These are phyloP conservation scores for Gavia stellata DNA, from an alignment of 2,113 vertebrate genomes.

Conservation along the genomic window DNA sequence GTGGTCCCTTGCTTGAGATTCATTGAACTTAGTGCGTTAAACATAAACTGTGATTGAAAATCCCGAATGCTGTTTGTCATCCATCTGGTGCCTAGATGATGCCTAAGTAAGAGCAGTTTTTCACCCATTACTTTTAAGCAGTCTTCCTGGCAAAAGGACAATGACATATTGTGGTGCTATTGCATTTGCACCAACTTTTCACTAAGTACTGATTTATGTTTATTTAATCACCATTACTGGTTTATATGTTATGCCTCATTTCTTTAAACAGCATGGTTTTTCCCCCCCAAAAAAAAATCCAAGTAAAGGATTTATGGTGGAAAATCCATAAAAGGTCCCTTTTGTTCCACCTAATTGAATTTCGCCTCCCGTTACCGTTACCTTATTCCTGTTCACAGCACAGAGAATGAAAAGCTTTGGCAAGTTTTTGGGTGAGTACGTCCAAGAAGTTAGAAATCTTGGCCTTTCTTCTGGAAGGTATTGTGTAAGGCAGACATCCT, in stretches of 20 bases:
- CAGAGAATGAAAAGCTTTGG: conserved; percentile 50
- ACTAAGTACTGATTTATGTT: conserved; percentile 39
- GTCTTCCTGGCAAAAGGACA: conserved; percentile 37
- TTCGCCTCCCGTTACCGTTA: conserved; percentile 49
- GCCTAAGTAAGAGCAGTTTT: not conserved
- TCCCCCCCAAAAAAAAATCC: not conserved
- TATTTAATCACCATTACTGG: conserved; percentile 37
- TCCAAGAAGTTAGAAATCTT: conserved; percentile 56
- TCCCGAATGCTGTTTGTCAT: conserved; percentile 7
- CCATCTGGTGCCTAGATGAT: not conserved
- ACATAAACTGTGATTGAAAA: not conserved
- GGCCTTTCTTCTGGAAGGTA: conserved; percentile 57
- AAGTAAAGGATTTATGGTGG: conserved; percentile 44
- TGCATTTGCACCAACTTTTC: conserved; percentile 35
- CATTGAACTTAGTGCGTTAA: not conserved
- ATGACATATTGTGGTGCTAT: not conserved
- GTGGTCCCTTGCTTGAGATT: not conserved
- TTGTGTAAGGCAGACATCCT: conserved; percentile 48
- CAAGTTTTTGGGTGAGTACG: not conserved
- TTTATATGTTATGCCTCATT: conserved; percentile 53
- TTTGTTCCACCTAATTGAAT: conserved; percentile 64
- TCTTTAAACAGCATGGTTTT: not conserved
- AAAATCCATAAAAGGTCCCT: conserved; percentile 45
- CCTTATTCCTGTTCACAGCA: conserved; percentile 49
- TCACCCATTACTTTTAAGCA: not conserved